Conservation (phyloP, 2,888 invertebrate genomes). For the Phortica magna region DNA sequence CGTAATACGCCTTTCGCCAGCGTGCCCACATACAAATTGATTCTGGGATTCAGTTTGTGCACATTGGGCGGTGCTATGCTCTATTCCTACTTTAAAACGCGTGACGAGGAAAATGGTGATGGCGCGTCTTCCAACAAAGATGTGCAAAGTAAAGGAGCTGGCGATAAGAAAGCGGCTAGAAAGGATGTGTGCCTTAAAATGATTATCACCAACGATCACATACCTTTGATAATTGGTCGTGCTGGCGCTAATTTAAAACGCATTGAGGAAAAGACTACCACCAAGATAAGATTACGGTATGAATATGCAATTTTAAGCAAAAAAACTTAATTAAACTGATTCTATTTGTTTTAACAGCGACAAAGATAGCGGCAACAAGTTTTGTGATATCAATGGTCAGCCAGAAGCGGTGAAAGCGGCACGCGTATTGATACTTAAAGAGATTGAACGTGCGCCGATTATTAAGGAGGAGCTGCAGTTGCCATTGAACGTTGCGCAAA, state of each 20-base stretch:
- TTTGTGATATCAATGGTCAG: slow-evolving; percentile 86
- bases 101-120: slow-evolving; percentile 79
- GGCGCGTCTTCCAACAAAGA: slow-evolving; percentile 1
- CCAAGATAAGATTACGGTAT: slow-evolving; percentile 80
- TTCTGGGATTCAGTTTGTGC: slow-evolving; percentile 84
- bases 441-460: slow-evolving; percentile 83
- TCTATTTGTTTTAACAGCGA: slow-evolving; percentile 74
- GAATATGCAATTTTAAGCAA: slow-evolving; percentile 17
- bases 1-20: slow-evolving; percentile 65
- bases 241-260: slow-evolving; percentile 87
- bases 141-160: slow-evolving; percentile 34
- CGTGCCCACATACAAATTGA: slow-evolving; percentile 79
- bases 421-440: slow-evolving; percentile 84
- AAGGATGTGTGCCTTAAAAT: slow-evolving; percentile 80
- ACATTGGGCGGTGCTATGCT: slow-evolving; percentile 85
- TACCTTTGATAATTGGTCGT: slow-evolving; percentile 85
- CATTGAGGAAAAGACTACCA: slow-evolving; percentile 86
- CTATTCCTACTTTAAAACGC: slow-evolving; percentile 84
- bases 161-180: slow-evolving; percentile 66
- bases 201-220: slow-evolving; percentile 82
- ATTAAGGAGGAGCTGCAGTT: slow-evolving; percentile 84
- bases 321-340: slow-evolving; percentile 4
- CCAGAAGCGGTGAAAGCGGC: slow-evolving; percentile 84
- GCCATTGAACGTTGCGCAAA: slow-evolving; percentile 83
- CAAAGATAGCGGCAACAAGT: slow-evolving; percentile 81